Evolutionary conservation across 2,888 invertebrate genomes (phyloP), one percentile per base, ranked within the genome.

Genomic region (Torymus aiolomorphi): DNA sequence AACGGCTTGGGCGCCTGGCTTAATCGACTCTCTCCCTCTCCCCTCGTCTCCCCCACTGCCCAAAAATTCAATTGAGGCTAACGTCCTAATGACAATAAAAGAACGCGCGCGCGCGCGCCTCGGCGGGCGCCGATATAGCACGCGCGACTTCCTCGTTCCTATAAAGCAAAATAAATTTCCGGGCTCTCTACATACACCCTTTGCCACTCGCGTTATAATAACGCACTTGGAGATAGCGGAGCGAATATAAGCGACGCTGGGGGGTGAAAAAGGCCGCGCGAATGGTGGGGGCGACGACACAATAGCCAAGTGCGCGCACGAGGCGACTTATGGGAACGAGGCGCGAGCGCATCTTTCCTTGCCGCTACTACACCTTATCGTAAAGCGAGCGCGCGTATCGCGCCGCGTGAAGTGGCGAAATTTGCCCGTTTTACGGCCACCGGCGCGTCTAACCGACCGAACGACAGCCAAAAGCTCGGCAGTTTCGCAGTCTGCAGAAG

Each of bases 91-190:
- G 72, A 54, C 67, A 67, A 63, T 63, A 70, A 63, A 61, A 54
- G 49, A 66, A 78, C 20, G 20, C 20, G 18, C 69, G 20, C 20
- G 18, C 69, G 42, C 8, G 42, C 8, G 42, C 42, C 8, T 42
- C 42, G 8, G 42, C 11, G 42, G 42, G 42, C 42, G 42, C 5
- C 42, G 42, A 18, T 12, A 16, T 59, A 59, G 8, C 57, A 49
- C n/a, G 51, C 61, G 51, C n/a, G 52, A 42, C 16, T 1, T 5
- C 10, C 14, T 42, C 54, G 18, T 65, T 52, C n/a, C 54, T 54
- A 62, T 54, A 65, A 73, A 59, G 78, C 56, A 61, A 67, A 76
- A 59, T 61, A 75, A 79, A 79, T 79, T 75, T 75, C 59, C 59
- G n/a, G 12, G 8, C 42, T 42, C 42, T 42, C 8, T 42, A 8